phyloP scores from a whole-genome alignment of 2,797 vertebrate species.

The Phoebastria nigripes region DNA sequence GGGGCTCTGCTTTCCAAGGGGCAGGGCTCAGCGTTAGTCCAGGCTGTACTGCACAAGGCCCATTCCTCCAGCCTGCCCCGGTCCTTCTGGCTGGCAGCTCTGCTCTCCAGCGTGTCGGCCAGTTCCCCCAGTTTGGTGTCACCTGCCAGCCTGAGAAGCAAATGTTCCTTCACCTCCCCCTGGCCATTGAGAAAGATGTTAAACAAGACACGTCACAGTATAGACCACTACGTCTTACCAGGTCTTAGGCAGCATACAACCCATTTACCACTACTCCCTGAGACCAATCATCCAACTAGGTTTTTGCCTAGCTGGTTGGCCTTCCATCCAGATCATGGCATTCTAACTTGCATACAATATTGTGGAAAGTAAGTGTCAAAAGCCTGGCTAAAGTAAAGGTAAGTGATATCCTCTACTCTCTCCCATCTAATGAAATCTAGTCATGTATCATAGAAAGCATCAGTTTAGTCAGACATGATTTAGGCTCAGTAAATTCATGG shows the following conservation, averaged over 20 bases:
- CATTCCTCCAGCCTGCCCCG: fast-evolving
- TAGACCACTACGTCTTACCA: not conserved
- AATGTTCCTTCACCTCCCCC: fast-evolving
- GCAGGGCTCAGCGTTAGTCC: not conserved
- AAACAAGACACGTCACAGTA: fast-evolving
- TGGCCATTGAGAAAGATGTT: not conserved
- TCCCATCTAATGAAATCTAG: not conserved
- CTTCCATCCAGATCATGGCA: not conserved
- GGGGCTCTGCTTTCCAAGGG: not conserved
- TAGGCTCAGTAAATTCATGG: not conserved
- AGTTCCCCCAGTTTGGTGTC: not conserved
- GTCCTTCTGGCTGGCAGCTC: not conserved
- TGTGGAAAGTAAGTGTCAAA: not conserved
- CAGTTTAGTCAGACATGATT: not conserved
- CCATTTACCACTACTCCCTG: fast-evolving
- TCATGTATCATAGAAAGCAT: not conserved
- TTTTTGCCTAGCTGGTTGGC: not conserved
- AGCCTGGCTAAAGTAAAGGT: not conserved
- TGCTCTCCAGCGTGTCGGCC: fast-evolving
- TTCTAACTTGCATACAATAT: not conserved
- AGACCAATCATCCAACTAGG: not conserved
- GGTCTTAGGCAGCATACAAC: not conserved
- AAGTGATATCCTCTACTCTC: not conserved
- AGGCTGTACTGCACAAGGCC: not conserved
- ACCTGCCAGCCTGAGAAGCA: not conserved